These are phyloP conservation scores for Cavia porcellus DNA, from an alignment of 2,113 vertebrate species.

Conservation along the genomic window DNA sequence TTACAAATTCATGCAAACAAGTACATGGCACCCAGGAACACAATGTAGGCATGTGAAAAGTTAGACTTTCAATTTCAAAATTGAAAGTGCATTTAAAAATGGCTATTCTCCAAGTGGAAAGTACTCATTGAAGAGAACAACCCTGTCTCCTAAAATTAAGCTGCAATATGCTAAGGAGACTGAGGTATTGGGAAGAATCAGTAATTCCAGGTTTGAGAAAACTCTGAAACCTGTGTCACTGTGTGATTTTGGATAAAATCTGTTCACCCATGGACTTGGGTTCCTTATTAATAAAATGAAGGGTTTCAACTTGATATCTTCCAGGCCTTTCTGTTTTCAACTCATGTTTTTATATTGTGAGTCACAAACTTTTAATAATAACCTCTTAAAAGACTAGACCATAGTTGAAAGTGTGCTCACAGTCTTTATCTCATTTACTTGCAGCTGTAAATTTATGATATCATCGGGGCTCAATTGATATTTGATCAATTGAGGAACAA, in stretches of 20 bases:
- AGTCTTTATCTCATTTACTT: background rate
- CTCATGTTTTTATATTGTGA: background rate
- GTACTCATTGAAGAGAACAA: background rate
- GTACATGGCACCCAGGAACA: background rate
- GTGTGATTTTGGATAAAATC: background rate
- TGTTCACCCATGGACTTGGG: background rate
- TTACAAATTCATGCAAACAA: background rate
- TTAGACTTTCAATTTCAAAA: conserved; percentile 27
- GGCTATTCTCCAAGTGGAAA: background rate
- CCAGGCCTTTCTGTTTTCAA: background rate
- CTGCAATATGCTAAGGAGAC: background rate
- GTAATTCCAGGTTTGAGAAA: background rate
- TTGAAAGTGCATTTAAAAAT: background rate
- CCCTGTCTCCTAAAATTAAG: background rate
- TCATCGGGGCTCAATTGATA: background rate
- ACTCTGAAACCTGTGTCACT: background rate
- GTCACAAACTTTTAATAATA: background rate
- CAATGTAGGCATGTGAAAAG: background rate
- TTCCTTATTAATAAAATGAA: background rate
- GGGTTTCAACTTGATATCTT: background rate
- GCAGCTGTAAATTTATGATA: background rate
- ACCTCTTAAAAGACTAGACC: background rate
- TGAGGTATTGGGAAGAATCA: background rate
- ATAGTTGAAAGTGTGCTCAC: background rate
- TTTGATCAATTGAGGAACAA: conserved; percentile 18